phyloP scores from a whole-genome alignment of 2,113 vertebrate species.

The Stegastes partitus region DNA sequence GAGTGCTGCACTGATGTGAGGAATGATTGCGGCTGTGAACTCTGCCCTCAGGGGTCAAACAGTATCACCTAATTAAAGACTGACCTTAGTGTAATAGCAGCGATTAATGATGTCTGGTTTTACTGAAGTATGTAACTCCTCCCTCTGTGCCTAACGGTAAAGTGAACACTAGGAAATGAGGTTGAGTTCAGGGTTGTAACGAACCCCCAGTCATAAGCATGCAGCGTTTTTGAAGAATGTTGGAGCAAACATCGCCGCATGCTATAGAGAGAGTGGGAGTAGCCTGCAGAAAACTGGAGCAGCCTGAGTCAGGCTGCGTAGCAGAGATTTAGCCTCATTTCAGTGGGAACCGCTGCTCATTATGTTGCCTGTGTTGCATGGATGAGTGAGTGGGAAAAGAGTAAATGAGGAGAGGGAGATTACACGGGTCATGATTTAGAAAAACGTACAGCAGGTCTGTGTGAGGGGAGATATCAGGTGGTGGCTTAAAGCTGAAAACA shows the following conservation, averaged over 20 bases:
- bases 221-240: constrained; percentile 22
- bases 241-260: constrained; percentile 10
- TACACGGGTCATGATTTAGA: not conserved
- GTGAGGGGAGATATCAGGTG: constrained; percentile 1
- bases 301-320: constrained; percentile 61
- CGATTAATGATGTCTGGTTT: not conserved
- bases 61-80: not conserved
- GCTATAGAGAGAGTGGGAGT: constrained; percentile 35
- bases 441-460: constrained; percentile 27
- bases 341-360: constrained; percentile 52
- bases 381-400: constrained; percentile 47
- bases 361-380: constrained; percentile 14
- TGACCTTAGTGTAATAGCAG: not conserved
- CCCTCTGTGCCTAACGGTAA: not conserved
- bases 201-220: constrained; percentile 8
- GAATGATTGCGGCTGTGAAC: constrained; percentile 16
- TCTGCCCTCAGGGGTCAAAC: constrained; percentile 11
- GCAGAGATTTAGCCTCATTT: constrained; percentile 45
- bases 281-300: constrained; percentile 59
- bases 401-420: constrained; percentile 15
- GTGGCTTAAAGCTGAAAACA: not conserved
- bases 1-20: constrained; percentile 10
- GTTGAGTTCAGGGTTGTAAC: not conserved
- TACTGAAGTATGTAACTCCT: too few species aligned
- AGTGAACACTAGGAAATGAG: not conserved